Conservation (phyloP, 1,140 invertebrate genomes). For the Atta cephalotes region DNA sequence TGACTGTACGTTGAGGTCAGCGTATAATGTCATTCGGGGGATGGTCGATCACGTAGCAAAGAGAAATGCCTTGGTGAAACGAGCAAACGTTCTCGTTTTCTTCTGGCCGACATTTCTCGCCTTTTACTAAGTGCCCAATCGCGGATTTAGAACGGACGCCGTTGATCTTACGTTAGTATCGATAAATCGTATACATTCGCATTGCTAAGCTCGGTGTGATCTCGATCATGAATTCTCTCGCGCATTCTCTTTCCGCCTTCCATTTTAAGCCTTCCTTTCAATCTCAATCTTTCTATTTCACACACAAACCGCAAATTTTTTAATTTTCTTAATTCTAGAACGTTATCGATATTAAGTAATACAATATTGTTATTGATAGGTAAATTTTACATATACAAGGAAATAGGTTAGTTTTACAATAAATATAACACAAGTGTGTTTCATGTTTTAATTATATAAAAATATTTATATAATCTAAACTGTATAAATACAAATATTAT, state of each 20-base stretch:
- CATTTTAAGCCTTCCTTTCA: background rate
- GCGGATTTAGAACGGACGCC: slow-evolving; percentile 72
- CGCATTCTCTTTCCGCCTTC: slow-evolving; percentile 1
- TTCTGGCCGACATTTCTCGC: slow-evolving; percentile 67
- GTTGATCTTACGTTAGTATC: slow-evolving; percentile 45
- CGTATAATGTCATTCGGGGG: slow-evolving; percentile 71
- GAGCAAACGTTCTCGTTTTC: slow-evolving; percentile 34
- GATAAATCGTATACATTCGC: slow-evolving; percentile 65
- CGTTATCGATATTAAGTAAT: too few species aligned
- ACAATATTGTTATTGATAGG: too few species aligned
- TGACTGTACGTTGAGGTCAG: slow-evolving; percentile 38
- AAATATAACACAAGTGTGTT: too few species aligned
- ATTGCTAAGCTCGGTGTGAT: slow-evolving; percentile 33
- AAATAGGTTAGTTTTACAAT: too few species aligned
- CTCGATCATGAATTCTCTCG: slow-evolving; percentile 31
- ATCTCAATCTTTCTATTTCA: background rate
- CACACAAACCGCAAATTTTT: background rate
- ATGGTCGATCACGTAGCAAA: slow-evolving; percentile 71
- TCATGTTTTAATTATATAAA: too few species aligned
- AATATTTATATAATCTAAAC: too few species aligned
- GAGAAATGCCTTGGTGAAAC: slow-evolving; percentile 63
- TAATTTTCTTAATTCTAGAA: background rate
- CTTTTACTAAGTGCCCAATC: slow-evolving; percentile 73
- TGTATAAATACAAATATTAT: too few species aligned
- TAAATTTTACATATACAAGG: too few species aligned